Percentiles rank a stretch among this genome's conserved stretches.
Evolutionary conservation across 2,888 invertebrate species (phyloP).

Genomic region (Limnephilus lunatus): DNA sequence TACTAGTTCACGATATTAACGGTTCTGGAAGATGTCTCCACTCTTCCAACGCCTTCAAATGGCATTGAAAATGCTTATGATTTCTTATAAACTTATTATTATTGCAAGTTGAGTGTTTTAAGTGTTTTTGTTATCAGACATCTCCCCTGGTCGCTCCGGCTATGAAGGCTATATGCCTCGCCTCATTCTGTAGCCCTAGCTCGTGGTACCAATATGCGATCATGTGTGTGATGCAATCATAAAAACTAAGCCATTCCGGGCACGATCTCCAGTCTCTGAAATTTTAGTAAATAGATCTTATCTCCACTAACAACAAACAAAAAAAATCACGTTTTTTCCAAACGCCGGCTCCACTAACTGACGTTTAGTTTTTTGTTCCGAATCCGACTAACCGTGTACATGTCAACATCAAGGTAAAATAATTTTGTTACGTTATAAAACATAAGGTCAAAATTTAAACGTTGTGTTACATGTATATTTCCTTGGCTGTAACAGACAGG

Average conservation of each 20-base stretch:
- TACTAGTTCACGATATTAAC: too few relatives aligned
- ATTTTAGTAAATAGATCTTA: conserved; percentile 62
- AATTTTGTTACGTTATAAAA: neutral
- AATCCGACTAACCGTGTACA: conserved; percentile 36
- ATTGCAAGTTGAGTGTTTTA: neutral
- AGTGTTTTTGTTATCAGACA: neutral
- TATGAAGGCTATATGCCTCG: neutral
- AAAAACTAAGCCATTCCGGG: conserved; percentile 59
- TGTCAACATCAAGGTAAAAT: conserved; percentile 47
- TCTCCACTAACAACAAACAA: conserved; percentile 58
- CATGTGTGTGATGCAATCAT: conserved; percentile 55
- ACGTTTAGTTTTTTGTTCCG: conserved; percentile 33
- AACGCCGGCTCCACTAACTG: conserved; percentile 41
- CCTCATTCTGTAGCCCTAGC: neutral
- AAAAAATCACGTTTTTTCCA: conserved; percentile 57
- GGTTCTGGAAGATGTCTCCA: too few relatives aligned
- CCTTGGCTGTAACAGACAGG: neutral
- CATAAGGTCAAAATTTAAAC: neutral
- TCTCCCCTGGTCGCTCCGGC: neutral
- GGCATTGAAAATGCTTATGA: neutral
- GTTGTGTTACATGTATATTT: neutral
- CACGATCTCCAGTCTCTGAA: conserved; percentile 59
- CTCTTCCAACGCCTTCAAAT: neutral
- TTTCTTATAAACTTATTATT: neutral
- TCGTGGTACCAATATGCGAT: conserved; percentile 32